Percentiles rank a stretch among this genome's conserved stretches.
phyloP scores from a whole-genome alignment of 2,888 invertebrate species.

The Ctena decussata region DNA sequence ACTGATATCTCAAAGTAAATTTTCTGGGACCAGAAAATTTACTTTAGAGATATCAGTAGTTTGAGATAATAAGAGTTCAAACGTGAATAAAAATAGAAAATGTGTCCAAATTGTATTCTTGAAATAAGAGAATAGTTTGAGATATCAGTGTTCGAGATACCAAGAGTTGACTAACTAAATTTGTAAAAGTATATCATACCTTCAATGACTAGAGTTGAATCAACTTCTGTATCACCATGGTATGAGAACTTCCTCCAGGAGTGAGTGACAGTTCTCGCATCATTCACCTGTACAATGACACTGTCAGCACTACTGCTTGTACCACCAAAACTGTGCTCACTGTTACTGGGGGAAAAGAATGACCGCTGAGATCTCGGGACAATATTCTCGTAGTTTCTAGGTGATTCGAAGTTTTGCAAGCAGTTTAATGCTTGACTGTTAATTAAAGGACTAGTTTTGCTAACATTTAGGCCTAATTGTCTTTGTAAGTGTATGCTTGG shows the following conservation, averaged over 20 bases:
- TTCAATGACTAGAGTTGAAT: slow-evolving; percentile 82
- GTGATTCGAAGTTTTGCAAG: slow-evolving; percentile 37
- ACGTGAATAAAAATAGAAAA: too few species aligned
- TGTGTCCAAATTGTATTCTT: too few species aligned
- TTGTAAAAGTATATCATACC: too few species aligned
- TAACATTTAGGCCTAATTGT: slow-evolving; percentile 45
- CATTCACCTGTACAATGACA: slow-evolving; percentile 84
- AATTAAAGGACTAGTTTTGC: slow-evolving; percentile 58
- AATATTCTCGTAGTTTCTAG: slow-evolving; percentile 39
- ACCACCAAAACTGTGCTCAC: slow-evolving; percentile 73
- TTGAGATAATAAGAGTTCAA: too few species aligned
- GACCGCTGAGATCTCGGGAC: slow-evolving; percentile 72
- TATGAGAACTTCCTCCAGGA: slow-evolving; percentile 84
- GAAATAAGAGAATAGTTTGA: too few species aligned
- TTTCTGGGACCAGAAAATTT: too few species aligned
- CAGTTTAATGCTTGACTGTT: slow-evolving; percentile 66
- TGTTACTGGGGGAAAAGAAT: slow-evolving; percentile 83
- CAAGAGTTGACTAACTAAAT: too few species aligned
- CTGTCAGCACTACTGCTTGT: slow-evolving; percentile 81
- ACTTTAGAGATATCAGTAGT: too few species aligned
- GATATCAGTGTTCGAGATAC: too few species aligned
- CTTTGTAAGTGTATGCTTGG: slow-evolving; percentile 61
- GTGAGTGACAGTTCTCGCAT: slow-evolving; percentile 85
- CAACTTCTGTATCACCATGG: slow-evolving; percentile 73
- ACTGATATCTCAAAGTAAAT: too few species aligned